Evolutionary conservation across 1,140 invertebrate genomes (phyloP), one percentile per base, ranked within the genome.

Genomic region (Bombus sylvicola): DNA sequence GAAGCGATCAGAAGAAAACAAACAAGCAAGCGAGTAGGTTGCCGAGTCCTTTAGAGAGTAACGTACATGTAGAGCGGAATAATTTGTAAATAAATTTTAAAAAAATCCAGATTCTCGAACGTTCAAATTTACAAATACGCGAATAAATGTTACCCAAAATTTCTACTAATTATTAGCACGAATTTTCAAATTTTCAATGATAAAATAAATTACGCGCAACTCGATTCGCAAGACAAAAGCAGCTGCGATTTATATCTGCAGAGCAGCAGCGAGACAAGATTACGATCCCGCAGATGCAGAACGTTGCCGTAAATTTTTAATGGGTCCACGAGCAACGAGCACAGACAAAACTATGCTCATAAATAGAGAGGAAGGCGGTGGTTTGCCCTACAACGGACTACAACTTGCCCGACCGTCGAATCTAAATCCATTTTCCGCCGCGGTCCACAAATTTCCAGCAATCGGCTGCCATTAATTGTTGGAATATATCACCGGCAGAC

Each of bases 391-490:
- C 83, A 62, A 76, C 53, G 66, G 34, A 15, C 12, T 82, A 75
- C 69, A 83, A 68, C 76, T 68, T 89, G 28, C 64, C 83, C 37
- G 18, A 13, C 68, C 83, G 87, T 87, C 87, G 91, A 91, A 90
- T 92, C 89, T 90, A 91, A 90, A 93, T 92, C 85, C 88, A 91
- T 90, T 93, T 93, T 92, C 90, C 90, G 89, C 73, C 75, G 88
- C 74, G 89, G 91, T 91, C 91, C 89, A 93, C 93, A 91, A 93
- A 94, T 94, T 91, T 91, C 89, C 91, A 88, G 76, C 74, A 73
- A 92, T 90, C 91, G 87, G 73, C 64, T 57, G 76, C 88, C 91
- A 93, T 94, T 94, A 94, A 94, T 94, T 94, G 92, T 88, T n/a
- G 43, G 84, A 92, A 90, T 94, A 94, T 93, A 94, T 94, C 93